Evolutionary conservation across 2,797 vertebrate species (phyloP).

Genomic region (Enteromius radiatus): DNA sequence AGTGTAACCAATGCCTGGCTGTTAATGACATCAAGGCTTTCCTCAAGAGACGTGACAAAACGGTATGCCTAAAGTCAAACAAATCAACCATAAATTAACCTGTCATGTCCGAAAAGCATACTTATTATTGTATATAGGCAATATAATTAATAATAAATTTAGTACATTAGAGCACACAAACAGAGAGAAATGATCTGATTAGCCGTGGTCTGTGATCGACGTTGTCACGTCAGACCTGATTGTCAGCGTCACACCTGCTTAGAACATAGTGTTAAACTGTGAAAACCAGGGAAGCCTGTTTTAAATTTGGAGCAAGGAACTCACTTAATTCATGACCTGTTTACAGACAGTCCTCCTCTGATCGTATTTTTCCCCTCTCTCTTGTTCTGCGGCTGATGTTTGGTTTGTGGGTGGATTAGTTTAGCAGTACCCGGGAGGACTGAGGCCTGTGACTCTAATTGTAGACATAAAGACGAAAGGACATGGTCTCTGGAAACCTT

Average conservation of each 20-base stretch:
- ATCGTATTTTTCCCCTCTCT: neutral
- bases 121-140: too few species aligned
- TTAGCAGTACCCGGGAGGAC: constrained; percentile 63
- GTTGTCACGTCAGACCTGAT: neutral
- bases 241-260: neutral
- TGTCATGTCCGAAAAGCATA: neutral
- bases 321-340: constrained; percentile 16
- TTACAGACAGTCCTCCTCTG: constrained; percentile 14
- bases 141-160: neutral
- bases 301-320: constrained; percentile 15
- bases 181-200: neutral
- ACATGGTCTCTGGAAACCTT: constrained; percentile 13
- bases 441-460: constrained; percentile 64
- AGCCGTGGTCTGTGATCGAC: neutral
- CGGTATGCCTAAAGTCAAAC: neutral
- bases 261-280: constrained; percentile 7
- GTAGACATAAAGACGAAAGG: constrained; percentile 65
- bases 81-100: neutral
- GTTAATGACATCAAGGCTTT: constrained; percentile 1
- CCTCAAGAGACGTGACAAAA: neutral
- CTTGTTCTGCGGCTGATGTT: constrained; percentile 30
- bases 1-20: neutral
- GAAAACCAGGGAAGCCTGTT: constrained; percentile 16
- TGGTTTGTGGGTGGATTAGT: constrained; percentile 51
- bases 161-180: neutral